Percentiles rank a stretch among this genome's conserved stretches.
Conservation (phyloP, 92 coral and sea anemone species). For the Umimayanthus chanpuru region DNA sequence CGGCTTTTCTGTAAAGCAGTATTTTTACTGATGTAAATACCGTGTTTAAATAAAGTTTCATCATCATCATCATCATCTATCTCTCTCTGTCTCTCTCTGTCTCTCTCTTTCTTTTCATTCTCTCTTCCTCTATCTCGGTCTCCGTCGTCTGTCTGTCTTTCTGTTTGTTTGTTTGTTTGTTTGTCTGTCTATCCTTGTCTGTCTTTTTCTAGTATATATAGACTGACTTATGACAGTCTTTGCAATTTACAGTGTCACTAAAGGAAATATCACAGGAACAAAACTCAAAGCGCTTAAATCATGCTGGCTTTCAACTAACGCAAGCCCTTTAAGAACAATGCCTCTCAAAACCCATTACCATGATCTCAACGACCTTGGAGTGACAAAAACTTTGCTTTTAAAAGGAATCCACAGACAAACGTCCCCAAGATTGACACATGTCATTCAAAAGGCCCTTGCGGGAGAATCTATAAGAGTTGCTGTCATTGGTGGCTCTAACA, state of each 20-base stretch:
- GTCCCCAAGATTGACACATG: conserved; percentile 26
- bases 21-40: no score
- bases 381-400: background rate
- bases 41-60: no score
- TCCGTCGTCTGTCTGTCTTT: no score
- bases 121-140: no score
- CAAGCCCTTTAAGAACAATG: background rate
- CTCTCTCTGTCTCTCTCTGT: no score
- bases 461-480: conserved; percentile 49
- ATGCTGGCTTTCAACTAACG: background rate
- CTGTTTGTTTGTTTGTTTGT: no score
- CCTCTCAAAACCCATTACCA: background rate
- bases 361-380: background rate
- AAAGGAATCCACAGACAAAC: background rate
- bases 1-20: no score
- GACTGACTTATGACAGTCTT: background rate
- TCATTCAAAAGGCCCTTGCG: conserved; percentile 44
- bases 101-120: no score
- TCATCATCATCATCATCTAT: no score
- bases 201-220: no score
- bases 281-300: background rate
- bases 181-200: no score
- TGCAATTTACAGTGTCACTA: background rate
- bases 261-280: background rate
- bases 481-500: conserved; percentile 68